Evolutionary conservation across 1,140 invertebrate genomes (phyloP), one percentile per base, ranked within the genome.

Genomic region (Procambarus clarkii): DNA sequence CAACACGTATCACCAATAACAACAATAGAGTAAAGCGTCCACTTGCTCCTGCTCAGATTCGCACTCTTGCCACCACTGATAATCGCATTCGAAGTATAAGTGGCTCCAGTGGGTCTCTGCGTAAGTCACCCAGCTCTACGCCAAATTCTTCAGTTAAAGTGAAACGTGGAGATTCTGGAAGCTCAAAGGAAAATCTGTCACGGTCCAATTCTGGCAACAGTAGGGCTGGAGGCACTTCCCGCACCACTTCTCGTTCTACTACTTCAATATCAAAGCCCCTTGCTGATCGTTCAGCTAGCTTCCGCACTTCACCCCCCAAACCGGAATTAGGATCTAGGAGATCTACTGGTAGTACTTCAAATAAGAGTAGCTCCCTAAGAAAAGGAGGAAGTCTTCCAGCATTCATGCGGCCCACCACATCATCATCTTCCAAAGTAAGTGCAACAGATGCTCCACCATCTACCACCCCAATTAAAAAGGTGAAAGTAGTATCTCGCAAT

Each of bases 331-430:
- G 46, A 45, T 21, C 64, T 3, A 46, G 91, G 7, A 81, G 82
- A 77, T 79, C 86, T 13, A 76, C 80, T 2, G 44, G 82, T n/a
- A 85, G 54, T 21, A 21, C 84, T 8, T 64, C 76, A 18, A 86
- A 83, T 48, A 91, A 83, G 45, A 48, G 74, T 2, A 85, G 24
- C 13, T 21, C 88, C 2, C 69, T 86, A 21, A 89, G 84, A 45
- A 92, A 88, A 46, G 93, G 92, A 15, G 92, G 84, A 13, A 86
- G 58, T 34, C 24, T 91, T 34, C 92, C 93, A 2, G 92, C 95
- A 92, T 96, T 96, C 93, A 96, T 96, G 96, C 94, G 95, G 89
- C 96, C 96, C 0, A 96, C 96, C 0, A 95, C 96, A 0, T 95
- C 96, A 5, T 96, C 96, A 83, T 95, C 95, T 0, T 96, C 96